Evolutionary conservation across 2,113 vertebrate species (phyloP).

Genomic region (Atherinomorus stipes): DNA sequence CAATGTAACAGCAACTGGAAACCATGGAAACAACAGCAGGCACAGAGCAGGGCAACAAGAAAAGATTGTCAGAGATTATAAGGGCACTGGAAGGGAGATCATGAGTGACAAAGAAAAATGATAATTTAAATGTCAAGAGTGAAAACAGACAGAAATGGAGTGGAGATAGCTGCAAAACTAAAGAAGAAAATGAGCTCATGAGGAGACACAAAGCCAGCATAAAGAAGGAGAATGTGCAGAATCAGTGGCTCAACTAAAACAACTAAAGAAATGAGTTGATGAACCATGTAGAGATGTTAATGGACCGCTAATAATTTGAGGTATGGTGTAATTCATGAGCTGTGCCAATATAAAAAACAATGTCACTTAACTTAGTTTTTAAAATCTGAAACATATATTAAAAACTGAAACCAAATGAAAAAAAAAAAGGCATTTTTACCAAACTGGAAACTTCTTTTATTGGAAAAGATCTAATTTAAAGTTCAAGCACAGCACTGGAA

Average conservation of each 20-base stretch:
- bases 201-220: background rate
- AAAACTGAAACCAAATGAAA: background rate
- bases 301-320: background rate
- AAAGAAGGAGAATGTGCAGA: background rate
- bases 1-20: constrained; percentile 43
- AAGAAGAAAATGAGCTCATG: constrained; percentile 8
- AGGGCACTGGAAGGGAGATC: constrained; percentile 13
- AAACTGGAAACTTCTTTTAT: background rate
- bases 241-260: constrained; percentile 4
- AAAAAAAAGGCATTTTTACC: background rate
- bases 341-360: accelerated
- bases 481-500: too few species aligned
- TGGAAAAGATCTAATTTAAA: accelerated
- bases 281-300: constrained; percentile 36
- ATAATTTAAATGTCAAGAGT: constrained; percentile 28
- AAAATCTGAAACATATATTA: background rate
- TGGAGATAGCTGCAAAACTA: constrained; percentile 20
- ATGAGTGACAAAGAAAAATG: constrained; percentile 23
- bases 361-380: accelerated
- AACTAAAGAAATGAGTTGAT: constrained; percentile 11
- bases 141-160: constrained; percentile 14
- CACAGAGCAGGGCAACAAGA: constrained; percentile 36
- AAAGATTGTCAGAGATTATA: constrained; percentile 29
- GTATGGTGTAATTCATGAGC: background rate
- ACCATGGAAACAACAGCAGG: constrained; percentile 49